Evolutionary conservation across 2,113 vertebrate species (phyloP).

Genomic region (Onychorhynchus coronatus): DNA sequence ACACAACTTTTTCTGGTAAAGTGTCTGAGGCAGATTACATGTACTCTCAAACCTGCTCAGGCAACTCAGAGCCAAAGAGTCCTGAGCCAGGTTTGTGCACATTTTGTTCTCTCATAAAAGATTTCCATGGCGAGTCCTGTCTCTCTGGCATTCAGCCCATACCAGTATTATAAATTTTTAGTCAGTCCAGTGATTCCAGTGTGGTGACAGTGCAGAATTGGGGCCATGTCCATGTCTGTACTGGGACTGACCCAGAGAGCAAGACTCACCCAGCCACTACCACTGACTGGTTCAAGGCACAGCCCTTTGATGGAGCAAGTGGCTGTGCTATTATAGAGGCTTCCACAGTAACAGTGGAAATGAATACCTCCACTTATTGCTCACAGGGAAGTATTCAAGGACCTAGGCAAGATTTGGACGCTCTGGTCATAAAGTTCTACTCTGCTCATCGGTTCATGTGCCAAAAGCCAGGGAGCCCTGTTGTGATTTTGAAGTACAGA

Average conservation of each 20-base stretch:
- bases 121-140: neutral
- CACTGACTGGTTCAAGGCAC: rapidly evolving
- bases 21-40: neutral
- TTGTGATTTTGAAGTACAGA: neutral
- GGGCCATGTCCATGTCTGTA: neutral
- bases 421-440: neutral
- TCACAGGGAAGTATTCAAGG: neutral
- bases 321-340: neutral
- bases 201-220: neutral
- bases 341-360: neutral
- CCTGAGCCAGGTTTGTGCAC: neutral
- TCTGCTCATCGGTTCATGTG: neutral
- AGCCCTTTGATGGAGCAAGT: neutral
- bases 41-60: neutral
- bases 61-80: neutral
- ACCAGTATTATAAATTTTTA: neutral
- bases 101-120: neutral
- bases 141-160: neutral
- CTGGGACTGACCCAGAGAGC: neutral
- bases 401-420: neutral
- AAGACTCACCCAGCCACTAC: neutral
- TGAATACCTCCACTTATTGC: neutral
- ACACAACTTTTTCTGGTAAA: neutral
- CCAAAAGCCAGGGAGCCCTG: neutral
- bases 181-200: neutral